These are phyloP conservation scores for Amphipoea oculea DNA, from an alignment of 2,888 invertebrate genomes.

Conservation along the genomic window DNA sequence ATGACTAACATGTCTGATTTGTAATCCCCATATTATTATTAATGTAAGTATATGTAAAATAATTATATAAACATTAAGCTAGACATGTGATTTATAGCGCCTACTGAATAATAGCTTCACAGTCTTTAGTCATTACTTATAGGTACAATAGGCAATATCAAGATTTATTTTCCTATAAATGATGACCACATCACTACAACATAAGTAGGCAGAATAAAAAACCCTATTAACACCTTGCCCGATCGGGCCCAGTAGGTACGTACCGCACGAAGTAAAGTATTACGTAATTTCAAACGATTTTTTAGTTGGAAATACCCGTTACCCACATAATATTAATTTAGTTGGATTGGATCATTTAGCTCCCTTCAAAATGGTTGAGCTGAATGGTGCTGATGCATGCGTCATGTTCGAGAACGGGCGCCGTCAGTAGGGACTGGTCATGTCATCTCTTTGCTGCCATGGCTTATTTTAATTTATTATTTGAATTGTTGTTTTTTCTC, in stretches of 20 bases:
- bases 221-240: not conserved
- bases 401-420: too few relatives aligned
- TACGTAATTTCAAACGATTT: not conserved
- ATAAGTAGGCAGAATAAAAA: not conserved
- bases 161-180: not conserved
- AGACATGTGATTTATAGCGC: constrained; percentile 10
- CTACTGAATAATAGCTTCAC: constrained; percentile 18
- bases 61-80: constrained; percentile 24
- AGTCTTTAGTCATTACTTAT: not conserved
- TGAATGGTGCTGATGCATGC: too few relatives aligned
- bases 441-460: too few relatives aligned
- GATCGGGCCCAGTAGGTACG: not conserved
- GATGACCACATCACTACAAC: not conserved
- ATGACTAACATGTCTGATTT: not conserved
- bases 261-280: not conserved
- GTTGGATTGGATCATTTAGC: too few relatives aligned
- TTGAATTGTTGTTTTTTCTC: too few relatives aligned
- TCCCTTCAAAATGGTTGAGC: too few relatives aligned
- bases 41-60: constrained; percentile 32
- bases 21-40: constrained; percentile 39
- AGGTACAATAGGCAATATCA: not conserved
- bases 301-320: not conserved
- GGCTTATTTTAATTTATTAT: too few relatives aligned
- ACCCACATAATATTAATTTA: not conserved
- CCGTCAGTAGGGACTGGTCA: too few relatives aligned